Evolutionary conservation across 2,888 invertebrate genomes (phyloP).

Genomic region (Plemyria rubiginata): DNA sequence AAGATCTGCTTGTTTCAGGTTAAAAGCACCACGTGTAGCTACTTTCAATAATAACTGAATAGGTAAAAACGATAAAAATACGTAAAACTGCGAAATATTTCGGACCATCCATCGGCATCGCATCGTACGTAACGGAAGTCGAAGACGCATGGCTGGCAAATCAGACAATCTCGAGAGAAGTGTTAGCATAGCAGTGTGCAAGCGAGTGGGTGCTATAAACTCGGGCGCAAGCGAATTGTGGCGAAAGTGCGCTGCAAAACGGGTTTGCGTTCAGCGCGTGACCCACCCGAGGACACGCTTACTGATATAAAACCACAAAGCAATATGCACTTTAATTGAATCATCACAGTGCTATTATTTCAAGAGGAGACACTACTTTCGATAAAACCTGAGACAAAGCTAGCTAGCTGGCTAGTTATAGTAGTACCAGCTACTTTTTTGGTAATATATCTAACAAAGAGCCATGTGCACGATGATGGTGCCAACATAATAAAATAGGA

Average conservation of each 20-base stretch:
- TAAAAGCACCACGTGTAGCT: constrained; percentile 10
- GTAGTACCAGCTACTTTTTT: constrained; percentile 37
- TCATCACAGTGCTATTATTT: constrained; percentile 45
- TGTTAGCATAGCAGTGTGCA: constrained; percentile 54
- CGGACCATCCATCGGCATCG: too few species aligned
- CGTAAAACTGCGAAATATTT: constrained; percentile 7
- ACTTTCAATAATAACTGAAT: constrained; percentile 2
- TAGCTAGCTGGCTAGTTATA: too few species aligned
- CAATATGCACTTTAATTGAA: constrained; percentile 56
- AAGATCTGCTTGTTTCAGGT: constrained; percentile 2
- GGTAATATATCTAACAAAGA: constrained; percentile 29
- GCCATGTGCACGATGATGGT: constrained; percentile 27
- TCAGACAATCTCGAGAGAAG: constrained; percentile 39
- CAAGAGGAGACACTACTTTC: constrained; percentile 35
- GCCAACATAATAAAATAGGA: not conserved
- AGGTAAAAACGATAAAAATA: constrained; percentile 16
- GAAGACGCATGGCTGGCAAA: constrained; percentile 12
- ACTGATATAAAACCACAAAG: constrained; percentile 53
- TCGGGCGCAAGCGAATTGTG: constrained; percentile 71
- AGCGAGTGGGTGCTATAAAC: constrained; percentile 65
- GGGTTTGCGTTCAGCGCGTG: constrained; percentile 79
- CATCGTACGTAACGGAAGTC: constrained; percentile 16
- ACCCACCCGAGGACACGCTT: constrained; percentile 79
- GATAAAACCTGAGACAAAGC: constrained; percentile 36
- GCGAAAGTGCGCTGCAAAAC: constrained; percentile 81